phyloP scores from a whole-genome alignment of 2,888 invertebrate genomes.

The Boloria selene region DNA sequence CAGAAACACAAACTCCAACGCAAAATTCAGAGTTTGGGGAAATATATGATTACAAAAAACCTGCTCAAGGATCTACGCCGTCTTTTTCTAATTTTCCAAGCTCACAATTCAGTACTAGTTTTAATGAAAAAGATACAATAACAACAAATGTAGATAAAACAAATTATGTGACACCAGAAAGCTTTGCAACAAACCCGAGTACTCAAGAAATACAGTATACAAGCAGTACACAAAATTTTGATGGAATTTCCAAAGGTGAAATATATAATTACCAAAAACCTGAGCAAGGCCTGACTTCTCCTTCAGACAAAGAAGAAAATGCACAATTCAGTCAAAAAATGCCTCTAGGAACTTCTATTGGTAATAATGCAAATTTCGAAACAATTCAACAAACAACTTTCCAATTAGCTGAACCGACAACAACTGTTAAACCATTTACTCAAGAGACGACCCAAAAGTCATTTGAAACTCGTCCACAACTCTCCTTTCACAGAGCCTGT shows the following conservation, averaged over 20 bases:
- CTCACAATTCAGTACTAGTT: not conserved
- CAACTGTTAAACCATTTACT: not conserved
- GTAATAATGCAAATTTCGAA: not conserved
- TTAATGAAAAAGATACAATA: not conserved
- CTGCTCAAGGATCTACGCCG: constrained; percentile 10
- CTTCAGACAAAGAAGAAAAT: constrained; percentile 8
- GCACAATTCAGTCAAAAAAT: constrained; percentile 14
- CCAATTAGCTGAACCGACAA: constrained; percentile 13
- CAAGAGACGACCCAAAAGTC: not conserved
- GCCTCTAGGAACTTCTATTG: not conserved
- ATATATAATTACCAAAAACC: constrained; percentile 40
- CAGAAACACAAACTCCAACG: constrained; percentile 13
- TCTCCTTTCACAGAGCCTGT: constrained; percentile 14
- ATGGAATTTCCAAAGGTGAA: constrained; percentile 21
- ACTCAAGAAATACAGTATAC: constrained; percentile 1
- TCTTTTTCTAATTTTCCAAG: not conserved
- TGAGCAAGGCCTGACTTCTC: constrained; percentile 19
- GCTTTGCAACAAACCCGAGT: not conserved
- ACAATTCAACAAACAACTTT: constrained; percentile 9
- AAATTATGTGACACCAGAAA: constrained; percentile 4
- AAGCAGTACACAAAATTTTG: not conserved
- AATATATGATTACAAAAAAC: constrained; percentile 28
- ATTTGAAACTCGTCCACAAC: constrained; percentile 2
- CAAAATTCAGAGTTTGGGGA: constrained; percentile 34
- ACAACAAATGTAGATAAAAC: not conserved